Percentiles rank a stretch among this genome's conserved stretches.
These are phyloP conservation scores for Campylomormyrus numenius DNA, from an alignment of 2,113 vertebrate species.

Conservation along the genomic window DNA sequence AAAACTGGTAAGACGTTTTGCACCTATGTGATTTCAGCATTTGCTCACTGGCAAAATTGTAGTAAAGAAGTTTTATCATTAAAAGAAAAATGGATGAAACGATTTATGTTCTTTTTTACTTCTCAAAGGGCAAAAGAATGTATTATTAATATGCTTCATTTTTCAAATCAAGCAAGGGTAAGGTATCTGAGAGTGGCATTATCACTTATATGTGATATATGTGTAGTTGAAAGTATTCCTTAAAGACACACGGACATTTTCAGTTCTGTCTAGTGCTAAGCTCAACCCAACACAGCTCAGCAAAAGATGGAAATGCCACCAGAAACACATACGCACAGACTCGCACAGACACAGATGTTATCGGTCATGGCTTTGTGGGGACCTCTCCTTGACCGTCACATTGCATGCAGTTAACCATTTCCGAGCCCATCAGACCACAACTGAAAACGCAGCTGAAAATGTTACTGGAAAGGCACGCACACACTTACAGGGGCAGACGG, in stretches of 20 bases:
- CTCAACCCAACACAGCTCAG: not conserved
- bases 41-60: not conserved
- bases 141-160: not conserved
- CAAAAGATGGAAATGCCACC: not conserved
- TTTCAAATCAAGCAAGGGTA: not conserved
- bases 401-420: not conserved
- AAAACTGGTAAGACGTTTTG: not conserved
- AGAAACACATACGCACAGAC: not conserved
- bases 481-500: not conserved
- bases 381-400: not conserved
- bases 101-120: not conserved
- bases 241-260: not conserved
- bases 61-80: not conserved
- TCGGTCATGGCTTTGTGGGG: not conserved
- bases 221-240: not conserved
- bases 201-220: not conserved
- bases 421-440: not conserved
- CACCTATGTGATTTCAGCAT: not conserved
- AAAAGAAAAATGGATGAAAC: not conserved
- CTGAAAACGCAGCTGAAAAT: not conserved
- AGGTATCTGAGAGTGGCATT: not conserved
- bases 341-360: not conserved
- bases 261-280: not conserved
- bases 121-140: not conserved
- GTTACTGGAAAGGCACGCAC: not conserved